Evolutionary conservation across 1,140 invertebrate genomes (phyloP).

Genomic region (Catajapyx aquilonaris): DNA sequence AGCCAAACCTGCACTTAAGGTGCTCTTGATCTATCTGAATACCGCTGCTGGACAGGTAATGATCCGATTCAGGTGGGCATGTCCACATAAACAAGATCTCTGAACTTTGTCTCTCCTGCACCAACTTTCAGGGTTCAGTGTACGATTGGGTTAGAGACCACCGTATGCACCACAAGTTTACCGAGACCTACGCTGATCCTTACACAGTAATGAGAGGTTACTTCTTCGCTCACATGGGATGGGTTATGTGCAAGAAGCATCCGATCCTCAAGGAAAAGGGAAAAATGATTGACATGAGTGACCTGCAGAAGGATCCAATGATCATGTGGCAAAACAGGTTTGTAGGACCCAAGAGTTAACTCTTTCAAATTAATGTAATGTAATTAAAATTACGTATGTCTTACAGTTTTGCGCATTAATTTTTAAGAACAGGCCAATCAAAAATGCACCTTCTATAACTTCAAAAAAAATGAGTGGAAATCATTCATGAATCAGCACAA

Average conservation of each 20-base stretch:
- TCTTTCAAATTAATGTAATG: no score
- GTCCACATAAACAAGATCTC: no score
- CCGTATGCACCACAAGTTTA: no score
- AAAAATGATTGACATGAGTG: constrained; percentile 26
- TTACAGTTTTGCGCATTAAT: no score
- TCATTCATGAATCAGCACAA: no score
- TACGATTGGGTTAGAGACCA: constrained; percentile 36
- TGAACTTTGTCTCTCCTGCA: no score
- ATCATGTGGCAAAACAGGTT: constrained; percentile 26
- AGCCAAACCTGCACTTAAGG: constrained; percentile 26
- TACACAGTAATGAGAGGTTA: constrained; percentile 36
- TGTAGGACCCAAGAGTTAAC: no score
- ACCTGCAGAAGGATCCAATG: constrained; percentile 30
- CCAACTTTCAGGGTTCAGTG: constrained; percentile 34
- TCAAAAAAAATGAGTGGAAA: no score
- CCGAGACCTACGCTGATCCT: constrained; percentile 38
- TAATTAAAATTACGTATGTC: no score
- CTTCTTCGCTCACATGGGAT: constrained; percentile 39
- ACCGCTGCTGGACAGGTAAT: constrained; percentile 28
- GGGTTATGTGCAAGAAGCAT: no score
- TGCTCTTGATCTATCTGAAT: constrained; percentile 26
- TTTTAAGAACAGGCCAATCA: no score
- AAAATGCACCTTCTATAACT: no score
- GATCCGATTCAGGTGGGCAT: background rate
- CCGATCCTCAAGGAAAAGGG: constrained; percentile 30